Percentiles rank a stretch among this genome's conserved stretches.
Conservation (phyloP, 2,113 vertebrate genomes). For the Chaetorhynchus papuensis region DNA sequence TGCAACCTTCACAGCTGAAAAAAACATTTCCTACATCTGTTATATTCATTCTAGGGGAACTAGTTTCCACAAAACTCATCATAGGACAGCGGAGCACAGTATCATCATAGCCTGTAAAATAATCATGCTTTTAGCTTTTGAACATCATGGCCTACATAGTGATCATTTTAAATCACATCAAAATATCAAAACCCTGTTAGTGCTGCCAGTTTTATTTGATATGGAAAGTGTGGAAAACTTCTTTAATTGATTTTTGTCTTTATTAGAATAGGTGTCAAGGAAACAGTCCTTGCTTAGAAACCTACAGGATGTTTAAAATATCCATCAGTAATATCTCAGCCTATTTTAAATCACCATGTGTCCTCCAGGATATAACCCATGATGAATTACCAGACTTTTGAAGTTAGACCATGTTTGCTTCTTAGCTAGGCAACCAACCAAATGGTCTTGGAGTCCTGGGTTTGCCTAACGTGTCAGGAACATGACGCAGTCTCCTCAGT, state of each 20-base stretch:
- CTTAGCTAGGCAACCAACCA: constrained; percentile 24
- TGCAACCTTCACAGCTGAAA: not conserved
- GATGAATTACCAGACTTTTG: not conserved
- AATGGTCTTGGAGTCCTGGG: not conserved
- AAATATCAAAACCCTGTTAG: not conserved
- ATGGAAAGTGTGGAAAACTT: not conserved
- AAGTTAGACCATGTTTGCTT: not conserved
- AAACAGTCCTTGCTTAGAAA: not conserved
- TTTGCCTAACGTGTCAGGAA: not conserved
- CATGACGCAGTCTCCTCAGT: not conserved
- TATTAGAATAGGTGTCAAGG: not conserved
- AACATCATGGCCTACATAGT: not conserved
- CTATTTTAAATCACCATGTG: not conserved
- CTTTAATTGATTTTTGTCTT: not conserved
- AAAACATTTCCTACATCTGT: not conserved
- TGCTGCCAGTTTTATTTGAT: not conserved
- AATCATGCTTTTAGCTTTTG: not conserved
- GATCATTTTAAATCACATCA: not conserved
- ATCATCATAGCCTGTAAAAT: not conserved
- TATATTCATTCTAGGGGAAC: not conserved
- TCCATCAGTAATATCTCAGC: not conserved
- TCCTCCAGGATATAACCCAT: not conserved
- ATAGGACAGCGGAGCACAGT: not conserved
- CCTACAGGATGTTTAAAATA: not conserved
- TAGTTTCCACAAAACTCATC: not conserved